Evolutionary conservation across 2,797 vertebrate species (phyloP).

Genomic region (Dipus sagitta): DNA sequence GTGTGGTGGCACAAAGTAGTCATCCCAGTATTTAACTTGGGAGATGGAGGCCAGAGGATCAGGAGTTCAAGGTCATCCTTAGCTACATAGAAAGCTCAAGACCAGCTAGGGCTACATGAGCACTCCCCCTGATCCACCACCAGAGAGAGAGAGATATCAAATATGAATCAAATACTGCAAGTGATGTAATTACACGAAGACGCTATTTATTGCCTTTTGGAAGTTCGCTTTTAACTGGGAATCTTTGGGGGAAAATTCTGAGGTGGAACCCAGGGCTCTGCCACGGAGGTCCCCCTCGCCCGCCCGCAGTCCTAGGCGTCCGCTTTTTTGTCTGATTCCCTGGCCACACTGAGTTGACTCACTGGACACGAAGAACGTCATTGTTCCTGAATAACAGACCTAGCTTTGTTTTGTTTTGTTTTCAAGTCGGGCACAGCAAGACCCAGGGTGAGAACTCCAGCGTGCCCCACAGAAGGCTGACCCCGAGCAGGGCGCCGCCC

Average conservation of each 20-base stretch:
- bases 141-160: too few species aligned
- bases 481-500: background rate
- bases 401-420: background rate
- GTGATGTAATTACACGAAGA: background rate
- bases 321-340: background rate
- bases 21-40: too few species aligned
- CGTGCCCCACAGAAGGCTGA: background rate
- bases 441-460: background rate
- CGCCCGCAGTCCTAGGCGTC: background rate
- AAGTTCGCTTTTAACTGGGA: background rate
- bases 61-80: background rate
- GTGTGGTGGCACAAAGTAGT: too few species aligned
- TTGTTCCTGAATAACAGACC: background rate
- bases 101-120: background rate
- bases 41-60: too few species aligned
- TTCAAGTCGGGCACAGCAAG: background rate
- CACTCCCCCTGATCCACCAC: too few species aligned
- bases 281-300: too few species aligned
- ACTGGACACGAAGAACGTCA: accelerated
- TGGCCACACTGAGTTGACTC: background rate
- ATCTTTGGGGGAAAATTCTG: background rate
- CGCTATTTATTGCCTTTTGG: background rate
- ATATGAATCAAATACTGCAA: background rate
- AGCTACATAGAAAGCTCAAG: background rate
- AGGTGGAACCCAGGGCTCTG: too few species aligned